Base-by-base conservation (phyloP, 2,888 invertebrate species). In the Drosophila quinaria region DNA sequence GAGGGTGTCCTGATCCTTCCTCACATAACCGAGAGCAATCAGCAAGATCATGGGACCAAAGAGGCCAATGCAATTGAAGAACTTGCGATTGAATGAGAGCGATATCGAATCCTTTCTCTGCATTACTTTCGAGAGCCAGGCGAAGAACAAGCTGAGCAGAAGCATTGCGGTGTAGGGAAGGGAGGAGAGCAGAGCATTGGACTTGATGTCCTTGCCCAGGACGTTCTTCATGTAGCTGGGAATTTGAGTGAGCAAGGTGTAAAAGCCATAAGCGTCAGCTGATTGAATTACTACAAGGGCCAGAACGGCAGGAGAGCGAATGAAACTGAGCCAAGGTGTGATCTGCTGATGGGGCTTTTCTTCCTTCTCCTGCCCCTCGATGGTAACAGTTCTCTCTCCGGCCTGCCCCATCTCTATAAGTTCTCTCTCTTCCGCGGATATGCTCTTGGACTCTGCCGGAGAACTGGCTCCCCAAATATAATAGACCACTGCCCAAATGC, bases 191-290 rank as follows among this genome's bases (percentile, higher is more conserved):
- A 92, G 54, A 1, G 94, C 94, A 77, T 93, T 94, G 94, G 95
- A 95, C 94, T 78, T 94, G 93, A 97, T 95, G 72, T 97, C 94
- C 80, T 95, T 96, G 33, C 94, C 93, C 13, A 97, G 94, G 4
- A 96, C 95, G 56, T 94, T 94, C 72, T 94, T 94, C 94, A 96
- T 94, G 86, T 95, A 96, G 0, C 94, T 94, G 0, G 96, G 96
- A 82, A 95, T 95, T 90, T 96, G 94, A 0, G 95, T 95, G 63
- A 96, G 92, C 11, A 96, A 91, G 0, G 95, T 95, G 94, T 95
- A 95, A 87, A 95, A 96, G 95, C 96, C 96, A 96, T 95, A 95
- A 1, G 95, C 94, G 67, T 94, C 94, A 0, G 65, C 22, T 1
- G 76, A 87, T 91, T 93, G 74, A 0, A 95, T 95, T 1, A 95